These are phyloP conservation scores for Hylaea fasciaria DNA, from an alignment of 2,888 invertebrate species.

Conservation along the genomic window DNA sequence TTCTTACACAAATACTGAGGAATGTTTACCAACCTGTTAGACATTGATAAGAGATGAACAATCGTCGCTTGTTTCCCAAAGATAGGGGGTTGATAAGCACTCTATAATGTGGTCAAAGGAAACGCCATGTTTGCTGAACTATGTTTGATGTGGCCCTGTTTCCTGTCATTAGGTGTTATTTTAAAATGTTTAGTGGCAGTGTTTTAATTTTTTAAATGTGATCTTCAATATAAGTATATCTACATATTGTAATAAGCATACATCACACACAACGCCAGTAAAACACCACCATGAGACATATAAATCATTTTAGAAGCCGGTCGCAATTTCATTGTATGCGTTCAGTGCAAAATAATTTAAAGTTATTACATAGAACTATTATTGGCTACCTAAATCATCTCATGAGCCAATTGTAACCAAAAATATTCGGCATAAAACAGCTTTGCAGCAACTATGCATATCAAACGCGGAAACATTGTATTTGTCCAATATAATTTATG, in stretches of 20 bases:
- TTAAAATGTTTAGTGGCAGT: not conserved
- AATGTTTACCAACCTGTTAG: slow-evolving; percentile 63
- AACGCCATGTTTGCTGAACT: slow-evolving; percentile 65
- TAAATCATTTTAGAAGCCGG: too few species aligned
- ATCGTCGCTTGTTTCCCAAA: slow-evolving; percentile 64
- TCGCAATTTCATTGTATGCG: too few species aligned
- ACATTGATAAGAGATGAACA: slow-evolving; percentile 64
- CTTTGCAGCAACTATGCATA: slow-evolving; percentile 56
- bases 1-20: slow-evolving; percentile 59
- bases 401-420: not conserved
- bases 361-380: too few species aligned
- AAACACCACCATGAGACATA: too few species aligned
- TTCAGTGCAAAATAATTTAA: too few species aligned
- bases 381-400: too few species aligned
- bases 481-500: slow-evolving; percentile 80
- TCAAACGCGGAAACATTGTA: slow-evolving; percentile 64
- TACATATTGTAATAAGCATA: too few species aligned
- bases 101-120: slow-evolving; percentile 74
- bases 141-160: slow-evolving; percentile 65
- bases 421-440: slow-evolving; percentile 43
- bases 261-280: too few species aligned
- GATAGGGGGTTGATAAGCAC: slow-evolving; percentile 67
- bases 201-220: too few species aligned
- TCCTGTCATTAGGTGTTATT: slow-evolving; percentile 56
- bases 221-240: too few species aligned